Evolutionary conservation across 2,797 vertebrate species (phyloP).

Genomic region (Dipus sagitta): DNA sequence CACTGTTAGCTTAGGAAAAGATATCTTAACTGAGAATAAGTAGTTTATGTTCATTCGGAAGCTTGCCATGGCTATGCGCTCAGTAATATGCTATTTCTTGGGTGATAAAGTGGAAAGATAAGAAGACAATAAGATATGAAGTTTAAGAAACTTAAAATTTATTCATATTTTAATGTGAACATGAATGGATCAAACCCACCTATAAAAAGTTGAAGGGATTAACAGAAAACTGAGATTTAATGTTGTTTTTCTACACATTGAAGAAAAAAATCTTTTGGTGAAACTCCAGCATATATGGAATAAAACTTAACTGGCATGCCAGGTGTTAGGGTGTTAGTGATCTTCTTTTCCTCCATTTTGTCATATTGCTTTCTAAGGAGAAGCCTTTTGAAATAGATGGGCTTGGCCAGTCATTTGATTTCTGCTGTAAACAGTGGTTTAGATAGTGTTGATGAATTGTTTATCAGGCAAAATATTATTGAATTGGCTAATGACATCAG

Average conservation of each 20-base stretch:
- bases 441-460: slow-evolving; percentile 22
- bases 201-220: not conserved
- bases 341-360: slow-evolving; percentile 13
- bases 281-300: not conserved
- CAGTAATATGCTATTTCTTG: not conserved
- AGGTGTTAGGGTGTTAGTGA: not conserved
- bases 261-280: not conserved
- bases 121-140: not conserved
- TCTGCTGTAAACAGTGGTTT: not conserved
- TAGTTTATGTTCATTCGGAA: not conserved
- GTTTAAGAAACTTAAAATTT: slow-evolving; percentile 45
- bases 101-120: not conserved
- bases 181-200: not conserved
- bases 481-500: not conserved
- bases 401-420: not conserved
- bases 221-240: not conserved
- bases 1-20: not conserved
- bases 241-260: slow-evolving; percentile 8
- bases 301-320: slow-evolving; percentile 30
- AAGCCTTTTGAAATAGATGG: not conserved
- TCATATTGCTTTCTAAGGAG: not conserved
- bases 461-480: not conserved
- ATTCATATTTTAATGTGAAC: not conserved
- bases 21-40: slow-evolving; percentile 11
- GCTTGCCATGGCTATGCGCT: not conserved